These are phyloP conservation scores for Habropoda laboriosa DNA, from an alignment of 1,140 invertebrate species.

Conservation along the genomic window DNA sequence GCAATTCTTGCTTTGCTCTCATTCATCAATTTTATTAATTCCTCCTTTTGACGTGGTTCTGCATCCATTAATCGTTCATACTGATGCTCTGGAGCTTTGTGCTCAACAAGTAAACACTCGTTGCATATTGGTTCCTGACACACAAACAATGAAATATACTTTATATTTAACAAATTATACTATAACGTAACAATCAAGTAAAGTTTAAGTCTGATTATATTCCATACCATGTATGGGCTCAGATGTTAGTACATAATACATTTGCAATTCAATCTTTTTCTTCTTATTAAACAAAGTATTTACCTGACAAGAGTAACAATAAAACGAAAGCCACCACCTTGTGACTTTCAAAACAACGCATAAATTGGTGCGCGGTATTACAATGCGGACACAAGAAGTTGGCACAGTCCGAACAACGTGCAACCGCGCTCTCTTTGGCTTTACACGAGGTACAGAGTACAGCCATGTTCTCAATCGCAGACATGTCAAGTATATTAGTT, in stretches of 20 bases:
- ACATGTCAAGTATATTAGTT: constrained; percentile 92
- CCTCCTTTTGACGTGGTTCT: constrained; percentile 88
- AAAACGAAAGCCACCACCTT: constrained; percentile 92
- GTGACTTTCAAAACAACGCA: constrained; percentile 97
- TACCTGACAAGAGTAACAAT: constrained; percentile 91
- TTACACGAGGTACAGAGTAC: constrained; percentile 94
- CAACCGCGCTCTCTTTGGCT: constrained; percentile 93
- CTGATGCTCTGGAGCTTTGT: constrained; percentile 90
- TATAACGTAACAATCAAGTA: neutral
- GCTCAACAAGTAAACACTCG: constrained; percentile 90
- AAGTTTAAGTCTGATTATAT: neutral
- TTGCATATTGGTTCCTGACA: constrained; percentile 87
- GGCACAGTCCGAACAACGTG: constrained; percentile 95
- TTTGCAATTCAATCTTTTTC: too few species aligned
- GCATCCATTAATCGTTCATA: constrained; percentile 90
- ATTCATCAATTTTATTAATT: constrained; percentile 87
- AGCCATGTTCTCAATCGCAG: constrained; percentile 88
- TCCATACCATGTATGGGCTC: constrained; percentile 32
- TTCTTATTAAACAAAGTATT: constrained; percentile 4
- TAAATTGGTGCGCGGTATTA: constrained; percentile 95
- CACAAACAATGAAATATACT: constrained; percentile 44
- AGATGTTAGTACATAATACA: neutral
- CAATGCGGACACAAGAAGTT: constrained; percentile 96
- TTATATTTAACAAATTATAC: neutral
- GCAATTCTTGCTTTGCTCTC: constrained; percentile 88